Base-by-base conservation (phyloP, 2,888 invertebrate species). In the Busseola fusca region DNA sequence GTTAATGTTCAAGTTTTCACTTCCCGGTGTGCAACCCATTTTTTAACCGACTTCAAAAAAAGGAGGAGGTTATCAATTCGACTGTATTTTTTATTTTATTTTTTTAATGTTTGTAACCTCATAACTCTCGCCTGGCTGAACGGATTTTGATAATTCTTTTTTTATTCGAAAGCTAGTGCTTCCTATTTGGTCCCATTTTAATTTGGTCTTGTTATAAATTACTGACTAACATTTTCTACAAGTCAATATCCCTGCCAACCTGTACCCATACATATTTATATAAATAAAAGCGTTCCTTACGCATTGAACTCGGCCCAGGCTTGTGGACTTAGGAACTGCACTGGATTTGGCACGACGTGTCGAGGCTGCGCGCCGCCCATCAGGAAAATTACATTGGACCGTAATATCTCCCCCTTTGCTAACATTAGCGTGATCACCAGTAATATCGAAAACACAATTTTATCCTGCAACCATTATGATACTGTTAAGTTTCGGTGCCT, bases 391-490 rank as follows among this genome's bases (percentile, higher is more conserved):
- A 98, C 98, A 88, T 98, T 97, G 0, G 94, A 86, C 54, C 96
- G 90, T 74, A 97, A 96, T 66, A 98, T 91, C 58, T 95, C 90
- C n/a, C 96, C 94, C 27, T 96, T 96, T 64, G 96, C 96, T 74
- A 96, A 91, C 93, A 97, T 93, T 78, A 97, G 94, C 87, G 98
- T 98, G 48, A 98, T 96, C 21, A 97, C 96, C 81, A 98, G 93
- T 80, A 98, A 91, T 73, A 98, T 93, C 16, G 98, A 98, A 93
- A 99, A 99, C 65, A 99, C 96, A 67, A 99, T 95, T 94, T 99
- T 99, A 92, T 99, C 98, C 97, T 98, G 64, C 21, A 67, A 81
- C 14, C 12, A 65, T 56, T 1, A 63, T 45, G 3, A 48, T 30
- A 50, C 4, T 14, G 1, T 34, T 37, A n/a, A 50, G 12, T 14